Conservation (phyloP, 2,797 vertebrate genomes). For the Pseudochromis fuscus region DNA sequence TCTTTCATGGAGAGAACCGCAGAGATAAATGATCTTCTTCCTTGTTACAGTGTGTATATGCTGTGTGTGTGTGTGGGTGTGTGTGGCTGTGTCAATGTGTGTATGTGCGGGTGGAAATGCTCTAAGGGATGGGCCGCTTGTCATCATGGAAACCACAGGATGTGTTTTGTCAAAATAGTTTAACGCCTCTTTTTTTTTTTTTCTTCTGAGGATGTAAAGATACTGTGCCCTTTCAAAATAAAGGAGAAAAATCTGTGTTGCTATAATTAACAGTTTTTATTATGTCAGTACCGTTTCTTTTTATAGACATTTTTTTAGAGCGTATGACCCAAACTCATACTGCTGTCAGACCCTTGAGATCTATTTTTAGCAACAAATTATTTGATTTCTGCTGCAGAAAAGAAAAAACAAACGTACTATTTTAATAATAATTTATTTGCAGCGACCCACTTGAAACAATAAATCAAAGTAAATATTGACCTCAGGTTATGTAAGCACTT, state of each 20-base stretch:
- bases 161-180: constrained; percentile 79
- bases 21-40: constrained; percentile 77
- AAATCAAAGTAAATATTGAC: neutral
- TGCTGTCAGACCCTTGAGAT: too few species aligned
- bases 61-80: constrained; percentile 30
- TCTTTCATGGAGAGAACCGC: constrained; percentile 78
- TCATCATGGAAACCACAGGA: constrained; percentile 73
- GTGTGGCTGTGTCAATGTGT: constrained; percentile 29
- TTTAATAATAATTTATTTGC: neutral
- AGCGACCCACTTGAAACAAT: neutral
- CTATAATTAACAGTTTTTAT: neutral
- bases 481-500: too few species aligned
- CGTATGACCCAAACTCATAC: neutral
- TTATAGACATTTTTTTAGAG: neutral
- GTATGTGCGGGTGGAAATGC: constrained; percentile 35
- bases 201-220: constrained; percentile 44
- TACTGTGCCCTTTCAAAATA: constrained; percentile 24
- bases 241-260: neutral
- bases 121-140: constrained; percentile 54
- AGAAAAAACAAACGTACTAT: too few species aligned
- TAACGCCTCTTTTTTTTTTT: constrained; percentile 45
- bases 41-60: constrained; percentile 48
- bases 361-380: too few species aligned
- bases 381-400: neutral
- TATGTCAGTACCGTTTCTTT: neutral